phyloP scores from a whole-genome alignment of 2,888 invertebrate genomes.

The Acheta domesticus region DNA sequence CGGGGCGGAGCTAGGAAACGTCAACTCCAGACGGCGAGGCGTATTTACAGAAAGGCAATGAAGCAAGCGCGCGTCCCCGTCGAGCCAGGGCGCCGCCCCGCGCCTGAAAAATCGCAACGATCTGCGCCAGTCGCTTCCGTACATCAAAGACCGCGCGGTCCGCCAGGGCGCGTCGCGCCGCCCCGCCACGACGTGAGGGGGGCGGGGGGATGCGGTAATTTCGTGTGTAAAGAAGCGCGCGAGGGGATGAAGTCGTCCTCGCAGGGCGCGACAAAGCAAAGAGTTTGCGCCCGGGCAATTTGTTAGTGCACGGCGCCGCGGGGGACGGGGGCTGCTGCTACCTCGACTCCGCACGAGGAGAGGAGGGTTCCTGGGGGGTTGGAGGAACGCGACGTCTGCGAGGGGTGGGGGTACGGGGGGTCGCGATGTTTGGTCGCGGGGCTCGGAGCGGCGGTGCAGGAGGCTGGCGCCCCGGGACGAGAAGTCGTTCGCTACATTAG shows the following conservation, averaged over 20 bases:
- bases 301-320: neutral
- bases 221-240: neutral
- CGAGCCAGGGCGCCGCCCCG: too few relatives aligned
- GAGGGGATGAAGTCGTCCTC: too few relatives aligned
- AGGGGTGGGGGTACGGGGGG: neutral
- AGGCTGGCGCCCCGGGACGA: neutral
- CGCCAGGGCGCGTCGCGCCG: neutral
- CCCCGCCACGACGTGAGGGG: neutral
- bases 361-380: neutral
- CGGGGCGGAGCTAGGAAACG: too few relatives aligned
- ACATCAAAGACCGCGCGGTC: too few relatives aligned
- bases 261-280: neutral
- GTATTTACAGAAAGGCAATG: too few relatives aligned
- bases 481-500: neutral
- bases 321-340: too few relatives aligned
- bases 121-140: too few relatives aligned
- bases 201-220: neutral
- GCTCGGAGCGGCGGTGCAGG: neutral
- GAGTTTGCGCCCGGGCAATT: neutral
- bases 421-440: neutral
- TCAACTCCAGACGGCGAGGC: too few relatives aligned
- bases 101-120: too few relatives aligned
- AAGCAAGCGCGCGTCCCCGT: too few relatives aligned
- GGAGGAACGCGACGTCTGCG: neutral
- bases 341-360: neutral